Evolutionary conservation across 2,113 vertebrate species (phyloP).

Genomic region (Sterrhoptilus dennistouni): DNA sequence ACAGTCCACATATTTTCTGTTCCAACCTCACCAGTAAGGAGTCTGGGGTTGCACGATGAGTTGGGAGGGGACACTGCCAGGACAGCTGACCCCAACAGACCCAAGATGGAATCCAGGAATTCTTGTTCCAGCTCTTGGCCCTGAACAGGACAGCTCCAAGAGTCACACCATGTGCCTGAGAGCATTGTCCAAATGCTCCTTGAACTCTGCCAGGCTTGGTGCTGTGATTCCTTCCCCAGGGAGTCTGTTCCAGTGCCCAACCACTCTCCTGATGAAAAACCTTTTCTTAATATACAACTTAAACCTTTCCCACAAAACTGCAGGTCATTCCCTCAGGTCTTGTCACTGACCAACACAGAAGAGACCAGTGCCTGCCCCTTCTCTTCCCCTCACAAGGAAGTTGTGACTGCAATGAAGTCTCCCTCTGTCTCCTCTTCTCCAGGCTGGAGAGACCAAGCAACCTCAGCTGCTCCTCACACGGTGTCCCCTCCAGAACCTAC

Average conservation of each 20-base stretch:
- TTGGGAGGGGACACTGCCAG: neutral
- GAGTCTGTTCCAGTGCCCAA: neutral
- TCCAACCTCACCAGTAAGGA: neutral
- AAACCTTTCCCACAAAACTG: neutral
- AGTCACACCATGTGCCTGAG: neutral
- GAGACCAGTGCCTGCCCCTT: neutral
- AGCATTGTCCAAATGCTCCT: neutral
- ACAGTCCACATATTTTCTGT: neutral
- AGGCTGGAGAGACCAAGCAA: neutral
- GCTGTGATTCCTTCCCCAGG: rapidly evolving
- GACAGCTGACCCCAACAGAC: neutral
- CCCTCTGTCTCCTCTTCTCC: neutral
- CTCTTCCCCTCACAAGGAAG: rapidly evolving
- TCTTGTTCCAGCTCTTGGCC: neutral
- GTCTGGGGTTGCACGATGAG: neutral
- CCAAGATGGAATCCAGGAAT: neutral
- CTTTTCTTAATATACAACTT: neutral
- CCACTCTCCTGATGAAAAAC: neutral
- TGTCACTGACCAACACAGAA: neutral
- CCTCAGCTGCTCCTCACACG: rapidly evolving
- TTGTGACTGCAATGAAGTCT: neutral
- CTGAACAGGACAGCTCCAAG: neutral
- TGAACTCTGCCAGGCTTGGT: neutral
- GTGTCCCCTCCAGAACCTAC: neutral
- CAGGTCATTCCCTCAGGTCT: neutral